phyloP scores from a whole-genome alignment of 2,888 invertebrate species.

The Drosophila emarginata region DNA sequence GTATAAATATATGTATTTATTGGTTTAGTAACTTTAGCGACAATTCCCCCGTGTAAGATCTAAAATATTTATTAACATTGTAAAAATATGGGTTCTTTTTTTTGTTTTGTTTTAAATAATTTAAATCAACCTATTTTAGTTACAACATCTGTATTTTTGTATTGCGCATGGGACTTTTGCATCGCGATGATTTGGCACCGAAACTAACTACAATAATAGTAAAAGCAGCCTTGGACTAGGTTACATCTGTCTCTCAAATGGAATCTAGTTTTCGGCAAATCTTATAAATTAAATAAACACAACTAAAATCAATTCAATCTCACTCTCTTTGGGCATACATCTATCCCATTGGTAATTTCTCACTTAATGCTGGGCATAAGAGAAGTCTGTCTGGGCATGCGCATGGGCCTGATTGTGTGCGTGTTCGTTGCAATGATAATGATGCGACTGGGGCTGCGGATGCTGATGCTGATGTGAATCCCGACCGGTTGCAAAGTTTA shows the following conservation, averaged over 20 bases:
- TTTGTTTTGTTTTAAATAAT: constrained; percentile 24
- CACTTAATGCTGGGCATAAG: constrained; percentile 55
- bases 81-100: constrained; percentile 19
- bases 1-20: neutral
- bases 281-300: constrained; percentile 28
- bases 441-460: constrained; percentile 50
- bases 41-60: constrained; percentile 52
- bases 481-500: constrained; percentile 40
- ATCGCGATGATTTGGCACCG: constrained; percentile 60
- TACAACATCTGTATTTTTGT: constrained; percentile 53
- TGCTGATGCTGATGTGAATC: no score
- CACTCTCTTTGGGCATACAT: constrained; percentile 43
- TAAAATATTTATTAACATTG: constrained; percentile 1
- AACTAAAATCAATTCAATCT: constrained; percentile 44
- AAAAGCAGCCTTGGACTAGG: neutral
- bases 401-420: constrained; percentile 37
- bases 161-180: constrained; percentile 61
- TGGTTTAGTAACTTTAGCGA: constrained; percentile 66
- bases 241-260: neutral
- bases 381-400: constrained; percentile 74
- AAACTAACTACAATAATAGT: constrained; percentile 46
- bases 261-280: neutral
- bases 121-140: constrained; percentile 54
- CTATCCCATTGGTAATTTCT: neutral
- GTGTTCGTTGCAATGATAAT: constrained; percentile 35